phyloP scores from a whole-genome alignment of 2,113 vertebrate genomes.

The Megaceryle torquata region DNA sequence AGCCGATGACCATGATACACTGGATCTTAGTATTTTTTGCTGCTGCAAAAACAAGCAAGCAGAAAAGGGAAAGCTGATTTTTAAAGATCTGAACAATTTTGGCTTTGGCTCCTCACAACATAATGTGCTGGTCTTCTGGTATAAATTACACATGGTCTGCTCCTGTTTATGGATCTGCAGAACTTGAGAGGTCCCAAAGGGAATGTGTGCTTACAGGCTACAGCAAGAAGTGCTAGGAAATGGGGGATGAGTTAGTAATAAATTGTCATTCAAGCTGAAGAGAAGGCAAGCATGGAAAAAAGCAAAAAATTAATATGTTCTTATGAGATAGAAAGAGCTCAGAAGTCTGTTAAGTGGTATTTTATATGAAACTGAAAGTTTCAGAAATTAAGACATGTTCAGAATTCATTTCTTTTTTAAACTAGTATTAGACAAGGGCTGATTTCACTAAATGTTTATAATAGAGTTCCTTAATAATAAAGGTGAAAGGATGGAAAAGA shows the following conservation, averaged over 20 bases:
- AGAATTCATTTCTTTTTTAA: not conserved
- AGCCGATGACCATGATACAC: not conserved
- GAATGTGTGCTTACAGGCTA: not conserved
- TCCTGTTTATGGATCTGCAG: not conserved
- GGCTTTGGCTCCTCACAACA: not conserved
- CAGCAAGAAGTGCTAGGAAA: not conserved
- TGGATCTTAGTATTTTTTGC: not conserved
- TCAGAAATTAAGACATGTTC: not conserved
- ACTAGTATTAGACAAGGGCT: not conserved
- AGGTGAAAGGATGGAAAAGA: not conserved
- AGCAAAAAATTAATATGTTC: too few relatives aligned
- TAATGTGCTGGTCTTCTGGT: not conserved
- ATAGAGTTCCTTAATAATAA: not conserved
- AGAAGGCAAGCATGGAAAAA: not conserved
- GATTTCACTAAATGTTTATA: not conserved
- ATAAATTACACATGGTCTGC: accelerated
- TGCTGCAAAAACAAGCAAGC: not conserved
- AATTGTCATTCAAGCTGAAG: not conserved
- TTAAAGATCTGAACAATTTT: not conserved
- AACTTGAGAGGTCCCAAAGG: not conserved
- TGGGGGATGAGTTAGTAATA: not conserved
- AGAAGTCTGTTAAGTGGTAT: not conserved
- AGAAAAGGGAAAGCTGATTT: not conserved
- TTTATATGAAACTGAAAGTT: not conserved
- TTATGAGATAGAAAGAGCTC: not conserved